These are phyloP conservation scores for Dryobates pubescens DNA, from an alignment of 2,797 vertebrate genomes.

Conservation along the genomic window DNA sequence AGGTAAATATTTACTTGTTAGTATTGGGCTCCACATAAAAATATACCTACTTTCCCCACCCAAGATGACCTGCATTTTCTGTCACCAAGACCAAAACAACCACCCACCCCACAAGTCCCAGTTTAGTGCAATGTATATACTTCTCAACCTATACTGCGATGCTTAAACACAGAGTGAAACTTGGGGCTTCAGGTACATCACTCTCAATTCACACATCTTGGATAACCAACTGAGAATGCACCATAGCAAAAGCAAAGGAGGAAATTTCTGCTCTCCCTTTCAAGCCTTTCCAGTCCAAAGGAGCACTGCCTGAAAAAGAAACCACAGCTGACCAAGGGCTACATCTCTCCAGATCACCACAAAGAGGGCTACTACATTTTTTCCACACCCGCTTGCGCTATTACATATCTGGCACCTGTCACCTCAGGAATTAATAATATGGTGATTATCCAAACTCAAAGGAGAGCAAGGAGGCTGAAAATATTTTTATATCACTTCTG, in stretches of 20 bases:
- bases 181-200: neutral
- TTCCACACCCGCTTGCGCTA: neutral
- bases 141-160: neutral
- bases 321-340: neutral
- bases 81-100: constrained; percentile 59
- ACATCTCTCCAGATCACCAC: neutral
- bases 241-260: neutral
- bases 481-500: neutral
- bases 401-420: neutral
- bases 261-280: neutral
- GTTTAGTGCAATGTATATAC: constrained; percentile 5
- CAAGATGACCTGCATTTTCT: constrained; percentile 59
- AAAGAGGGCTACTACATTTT: neutral
- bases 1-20: constrained; percentile 68
- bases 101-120: constrained; percentile 34
- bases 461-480: neutral
- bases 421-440: neutral
- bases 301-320: neutral
- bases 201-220: neutral
- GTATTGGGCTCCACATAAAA: constrained; percentile 54
- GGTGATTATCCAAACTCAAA: neutral
- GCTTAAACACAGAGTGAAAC: neutral
- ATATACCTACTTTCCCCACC: constrained; percentile 46
- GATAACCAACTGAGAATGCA: neutral
- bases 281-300: neutral